Conservation (phyloP, 2,113 vertebrate species). For the Solea solea region DNA sequence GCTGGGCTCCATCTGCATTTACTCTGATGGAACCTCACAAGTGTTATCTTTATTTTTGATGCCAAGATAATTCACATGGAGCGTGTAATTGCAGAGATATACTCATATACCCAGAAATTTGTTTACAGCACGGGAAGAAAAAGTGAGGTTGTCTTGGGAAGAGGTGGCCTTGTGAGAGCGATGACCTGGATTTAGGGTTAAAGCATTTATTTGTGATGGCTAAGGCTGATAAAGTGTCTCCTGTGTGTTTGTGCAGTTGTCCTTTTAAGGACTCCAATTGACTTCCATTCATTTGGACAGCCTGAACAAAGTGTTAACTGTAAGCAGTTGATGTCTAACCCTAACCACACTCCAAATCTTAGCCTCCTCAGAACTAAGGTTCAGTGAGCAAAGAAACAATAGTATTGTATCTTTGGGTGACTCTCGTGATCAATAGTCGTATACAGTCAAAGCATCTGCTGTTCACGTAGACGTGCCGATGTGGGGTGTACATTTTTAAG, state of each 20-base stretch:
- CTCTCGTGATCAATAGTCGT: background rate
- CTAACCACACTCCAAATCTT: no score
- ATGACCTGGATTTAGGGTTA: background rate
- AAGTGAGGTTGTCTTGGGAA: background rate
- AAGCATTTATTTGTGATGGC: background rate
- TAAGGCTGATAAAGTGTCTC: background rate
- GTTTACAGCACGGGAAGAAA: background rate
- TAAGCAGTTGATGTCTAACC: no score
- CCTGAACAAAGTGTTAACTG: no score
- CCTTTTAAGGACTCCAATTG: no score
- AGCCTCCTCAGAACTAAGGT: no score
- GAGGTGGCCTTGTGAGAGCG: background rate
- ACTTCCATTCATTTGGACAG: no score
- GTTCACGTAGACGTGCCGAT: background rate
- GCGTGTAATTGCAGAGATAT: background rate
- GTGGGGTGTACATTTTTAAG: background rate
- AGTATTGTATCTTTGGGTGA: background rate
- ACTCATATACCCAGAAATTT: background rate
- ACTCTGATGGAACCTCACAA: no score
- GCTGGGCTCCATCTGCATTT: no score
- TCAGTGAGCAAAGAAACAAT: background rate
- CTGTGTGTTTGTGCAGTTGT: no score
- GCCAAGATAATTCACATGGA: no score
- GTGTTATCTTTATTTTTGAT: no score
- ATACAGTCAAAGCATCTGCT: no score